Evolutionary conservation across 2,888 invertebrate genomes (phyloP), one percentile per base, ranked within the genome.

Genomic region (Dasysyrphus albostriatus): DNA sequence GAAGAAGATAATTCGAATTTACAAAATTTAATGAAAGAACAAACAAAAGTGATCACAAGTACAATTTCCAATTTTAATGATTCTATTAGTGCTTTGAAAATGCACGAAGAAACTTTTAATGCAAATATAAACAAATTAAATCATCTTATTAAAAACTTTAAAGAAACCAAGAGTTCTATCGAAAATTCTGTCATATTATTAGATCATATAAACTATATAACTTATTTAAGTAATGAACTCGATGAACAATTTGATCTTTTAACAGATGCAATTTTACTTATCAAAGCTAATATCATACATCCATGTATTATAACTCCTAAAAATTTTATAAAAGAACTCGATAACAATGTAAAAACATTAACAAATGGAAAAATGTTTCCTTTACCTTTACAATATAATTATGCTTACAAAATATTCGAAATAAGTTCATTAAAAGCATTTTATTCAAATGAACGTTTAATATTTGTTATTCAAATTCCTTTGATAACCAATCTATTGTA

Each of bases 321-420:
- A 58, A 34, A 58, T 5, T 58, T 37, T 34, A 32, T 58, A 34
- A 58, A 58, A 34, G 29, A 58, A 58, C 58, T 58, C n/a, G 32
- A 58, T 34, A 58, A 58, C 5, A 58, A 58, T 34, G 34, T 34
- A 32, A 58, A 58, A 9, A 58, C 12, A 58, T n/a, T 58, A 34
- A 58, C 39, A 39, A 58, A 58, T 58, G 34, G 58, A 32, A 34
- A 58, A 58, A 58, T 34, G 34, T 32, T 58, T 34, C 58, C 58
- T 32, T 9, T 58, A 37, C 58, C 58, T 32, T 32, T 7, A 58
- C n/a, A 58, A n/a, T 58, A 58, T n/a, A 58, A 58, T 34, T 34
- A 58, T 58, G 58, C 58, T 58, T 37, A 58, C n/a, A 58, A 58
- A n/a, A n/a, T 58, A 58, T 58, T 32, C n/a, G 37, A 58, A n/a